Evolutionary conservation across 2,113 vertebrate genomes (phyloP).

Genomic region (Gymnocephalus cernua): DNA sequence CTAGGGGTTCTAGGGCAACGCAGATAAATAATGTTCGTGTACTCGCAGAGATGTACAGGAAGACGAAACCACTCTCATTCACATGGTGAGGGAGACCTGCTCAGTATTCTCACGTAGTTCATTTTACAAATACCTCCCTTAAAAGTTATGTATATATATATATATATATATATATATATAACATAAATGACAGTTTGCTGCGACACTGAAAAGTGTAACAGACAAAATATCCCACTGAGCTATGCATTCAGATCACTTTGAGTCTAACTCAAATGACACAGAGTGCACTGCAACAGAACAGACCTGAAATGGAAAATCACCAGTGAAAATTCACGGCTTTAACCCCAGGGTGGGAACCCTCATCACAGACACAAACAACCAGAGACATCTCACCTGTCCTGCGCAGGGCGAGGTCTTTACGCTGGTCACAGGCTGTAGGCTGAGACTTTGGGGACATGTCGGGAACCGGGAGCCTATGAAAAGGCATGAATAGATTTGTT

Average conservation of each 20-base stretch:
- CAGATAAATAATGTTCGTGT: constrained; percentile 66
- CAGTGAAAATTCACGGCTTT: constrained; percentile 11
- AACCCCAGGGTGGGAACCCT: constrained; percentile 18
- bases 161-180: constrained; percentile 34
- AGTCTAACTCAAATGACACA: constrained; percentile 46
- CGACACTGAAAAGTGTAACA: constrained; percentile 31
- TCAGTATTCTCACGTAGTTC: constrained; percentile 72
- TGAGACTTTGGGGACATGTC: constrained; percentile 83
- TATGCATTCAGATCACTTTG: constrained; percentile 33
- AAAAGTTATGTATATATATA: constrained; percentile 55
- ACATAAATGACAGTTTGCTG: constrained; percentile 40
- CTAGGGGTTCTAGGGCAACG: constrained; percentile 46
- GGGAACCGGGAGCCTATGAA: constrained; percentile 83
- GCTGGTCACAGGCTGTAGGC: constrained; percentile 82
- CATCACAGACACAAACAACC: constrained; percentile 32
- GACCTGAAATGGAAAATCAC: constrained; percentile 59
- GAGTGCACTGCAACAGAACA: constrained; percentile 9
- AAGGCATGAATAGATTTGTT: background rate
- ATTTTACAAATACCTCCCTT: constrained; percentile 71
- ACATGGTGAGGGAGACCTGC: constrained; percentile 42
- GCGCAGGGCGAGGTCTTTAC: constrained; percentile 88
- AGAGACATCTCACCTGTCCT: constrained; percentile 88
- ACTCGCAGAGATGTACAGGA: constrained; percentile 42
- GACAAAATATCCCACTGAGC: constrained; percentile 39
- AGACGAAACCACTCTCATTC: constrained; percentile 60